These are phyloP conservation scores for Sylvietta virens DNA, from an alignment of 2,113 vertebrate species.

Conservation along the genomic window DNA sequence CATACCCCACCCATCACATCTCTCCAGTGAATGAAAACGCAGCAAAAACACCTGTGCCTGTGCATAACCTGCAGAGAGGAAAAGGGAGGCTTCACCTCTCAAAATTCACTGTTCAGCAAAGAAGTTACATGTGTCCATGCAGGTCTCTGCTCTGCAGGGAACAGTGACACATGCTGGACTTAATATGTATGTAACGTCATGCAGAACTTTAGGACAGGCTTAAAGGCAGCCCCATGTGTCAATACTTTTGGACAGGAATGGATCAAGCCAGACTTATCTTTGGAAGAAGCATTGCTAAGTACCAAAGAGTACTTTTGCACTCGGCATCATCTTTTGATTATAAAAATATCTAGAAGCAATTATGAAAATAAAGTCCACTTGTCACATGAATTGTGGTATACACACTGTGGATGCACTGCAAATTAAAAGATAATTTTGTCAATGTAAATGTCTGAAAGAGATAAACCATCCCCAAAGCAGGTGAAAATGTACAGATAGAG, in stretches of 20 bases:
- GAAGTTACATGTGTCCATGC: neutral
- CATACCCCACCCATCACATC: neutral
- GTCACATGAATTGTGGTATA: neutral
- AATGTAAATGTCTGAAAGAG: neutral
- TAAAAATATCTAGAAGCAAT: neutral
- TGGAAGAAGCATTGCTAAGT: neutral
- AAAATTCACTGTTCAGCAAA: neutral
- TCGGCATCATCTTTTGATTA: neutral
- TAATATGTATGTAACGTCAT: neutral
- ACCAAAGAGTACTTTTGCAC: neutral
- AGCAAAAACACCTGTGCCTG: neutral
- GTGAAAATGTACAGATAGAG: neutral
- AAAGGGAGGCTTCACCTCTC: neutral
- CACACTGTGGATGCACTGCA: neutral
- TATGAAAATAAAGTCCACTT: neutral
- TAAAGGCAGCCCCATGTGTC: neutral
- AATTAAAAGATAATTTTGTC: neutral
- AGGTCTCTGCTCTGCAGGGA: neutral
- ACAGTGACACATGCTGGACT: neutral
- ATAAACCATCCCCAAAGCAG: neutral
- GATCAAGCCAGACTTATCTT: neutral
- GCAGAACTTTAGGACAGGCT: neutral
- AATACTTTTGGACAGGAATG: neutral
- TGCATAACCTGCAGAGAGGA: neutral
- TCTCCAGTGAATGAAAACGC: rapidly evolving